Percentiles rank a stretch among this genome's conserved stretches.
phyloP scores from a whole-genome alignment of 1,140 invertebrate genomes.

The Euglossa dilemma region DNA sequence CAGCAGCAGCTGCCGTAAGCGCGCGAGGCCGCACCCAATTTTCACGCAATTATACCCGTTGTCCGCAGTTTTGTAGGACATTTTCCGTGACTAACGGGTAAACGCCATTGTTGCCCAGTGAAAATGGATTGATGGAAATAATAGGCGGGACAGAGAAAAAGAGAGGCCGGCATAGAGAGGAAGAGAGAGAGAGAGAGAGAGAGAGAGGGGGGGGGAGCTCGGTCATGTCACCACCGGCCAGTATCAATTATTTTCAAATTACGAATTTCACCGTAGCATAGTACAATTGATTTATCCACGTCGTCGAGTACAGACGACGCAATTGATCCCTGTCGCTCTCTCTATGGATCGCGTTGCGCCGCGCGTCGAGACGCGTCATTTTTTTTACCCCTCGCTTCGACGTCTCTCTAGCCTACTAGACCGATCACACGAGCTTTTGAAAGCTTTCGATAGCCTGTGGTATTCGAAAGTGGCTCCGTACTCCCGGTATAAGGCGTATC shows the following conservation, averaged over 20 bases:
- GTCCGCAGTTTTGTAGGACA: constrained; percentile 61
- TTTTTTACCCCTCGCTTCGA: constrained; percentile 9
- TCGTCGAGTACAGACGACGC: constrained; percentile 34
- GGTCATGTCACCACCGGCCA: constrained; percentile 54
- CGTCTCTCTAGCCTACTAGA: background rate
- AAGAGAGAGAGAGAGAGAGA: constrained; percentile 25
- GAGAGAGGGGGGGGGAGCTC: constrained; percentile 49
- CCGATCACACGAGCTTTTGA: background rate
- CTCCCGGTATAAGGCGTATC: background rate
- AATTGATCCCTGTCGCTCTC: constrained; percentile 45
- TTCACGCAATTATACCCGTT: constrained; percentile 65
- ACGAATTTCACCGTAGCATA: constrained; percentile 62
- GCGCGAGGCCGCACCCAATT: constrained; percentile 40
- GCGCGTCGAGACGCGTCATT: constrained; percentile 22
- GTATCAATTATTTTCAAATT: constrained; percentile 71
- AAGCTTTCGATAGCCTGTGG: background rate
- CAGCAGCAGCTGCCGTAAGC: constrained; percentile 44
- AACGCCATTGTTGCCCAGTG: constrained; percentile 60
- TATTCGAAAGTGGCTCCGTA: too few relatives aligned
- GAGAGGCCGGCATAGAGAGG: background rate
- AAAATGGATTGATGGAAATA: constrained; percentile 67
- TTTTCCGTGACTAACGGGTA: constrained; percentile 61
- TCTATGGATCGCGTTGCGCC: background rate
- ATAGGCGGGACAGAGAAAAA: constrained; percentile 47
- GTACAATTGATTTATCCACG: constrained; percentile 65